These are phyloP conservation scores for Lathronympha strigana DNA, from an alignment of 2,888 invertebrate species.

Conservation along the genomic window DNA sequence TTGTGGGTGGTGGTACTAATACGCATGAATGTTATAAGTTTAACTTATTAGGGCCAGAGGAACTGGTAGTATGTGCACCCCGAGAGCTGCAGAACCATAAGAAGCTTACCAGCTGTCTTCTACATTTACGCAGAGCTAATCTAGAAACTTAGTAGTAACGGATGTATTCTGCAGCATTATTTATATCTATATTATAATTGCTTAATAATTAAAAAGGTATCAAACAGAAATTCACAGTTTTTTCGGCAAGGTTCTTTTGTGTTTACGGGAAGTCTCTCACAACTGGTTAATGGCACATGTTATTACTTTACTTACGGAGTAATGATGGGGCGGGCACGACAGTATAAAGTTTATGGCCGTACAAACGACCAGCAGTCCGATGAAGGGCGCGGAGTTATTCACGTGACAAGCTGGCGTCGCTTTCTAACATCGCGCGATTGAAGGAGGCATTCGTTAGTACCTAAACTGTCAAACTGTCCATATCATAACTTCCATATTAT, in stretches of 20 bases:
- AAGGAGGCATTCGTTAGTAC: too few species aligned
- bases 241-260: neutral
- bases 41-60: neutral
- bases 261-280: neutral
- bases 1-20: constrained; percentile 43
- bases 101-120: neutral
- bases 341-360: neutral
- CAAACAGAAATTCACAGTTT: neutral
- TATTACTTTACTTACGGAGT: constrained; percentile 18
- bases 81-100: neutral
- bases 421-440: too few species aligned
- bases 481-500: too few species aligned
- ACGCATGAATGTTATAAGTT: constrained; percentile 13
- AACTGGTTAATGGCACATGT: constrained; percentile 21
- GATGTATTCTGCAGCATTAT: too few species aligned
- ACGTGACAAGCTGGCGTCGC: too few species aligned
- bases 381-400: too few species aligned
- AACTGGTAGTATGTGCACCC: neutral
- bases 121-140: too few species aligned
- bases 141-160: too few species aligned
- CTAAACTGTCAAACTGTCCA: too few species aligned
- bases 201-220: neutral
- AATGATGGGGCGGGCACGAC: constrained; percentile 7
- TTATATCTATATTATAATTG: too few species aligned
- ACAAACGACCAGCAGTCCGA: neutral